Conservation (phyloP, 1,140 invertebrate genomes). For the Plectrocnemia conspersa region DNA sequence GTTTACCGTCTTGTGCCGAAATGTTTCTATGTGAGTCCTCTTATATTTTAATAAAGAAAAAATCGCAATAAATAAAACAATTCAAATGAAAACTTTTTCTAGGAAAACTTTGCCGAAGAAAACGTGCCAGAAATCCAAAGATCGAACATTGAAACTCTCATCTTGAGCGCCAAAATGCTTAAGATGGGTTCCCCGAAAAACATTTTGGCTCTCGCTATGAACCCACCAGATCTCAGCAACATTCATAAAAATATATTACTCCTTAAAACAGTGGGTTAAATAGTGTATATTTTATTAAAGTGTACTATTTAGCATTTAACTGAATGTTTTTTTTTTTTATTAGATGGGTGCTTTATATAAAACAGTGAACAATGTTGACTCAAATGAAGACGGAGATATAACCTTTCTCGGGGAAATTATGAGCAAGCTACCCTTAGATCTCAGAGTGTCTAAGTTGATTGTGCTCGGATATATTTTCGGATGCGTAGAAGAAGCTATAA, state of each 20-base stretch:
- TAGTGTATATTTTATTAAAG: conserved; percentile 10
- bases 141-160: conserved; percentile 74
- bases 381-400: conserved; percentile 76
- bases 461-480: conserved; percentile 84
- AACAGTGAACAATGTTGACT: conserved; percentile 50
- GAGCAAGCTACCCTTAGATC: conserved; percentile 76
- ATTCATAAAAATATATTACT: conserved; percentile 75
- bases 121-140: conserved; percentile 72
- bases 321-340: conserved; percentile 6
- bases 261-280: conserved; percentile 72
- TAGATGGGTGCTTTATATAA: conserved; percentile 64
- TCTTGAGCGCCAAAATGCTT: conserved; percentile 80
- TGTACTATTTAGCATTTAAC: neutral
- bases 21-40: conserved; percentile 62
- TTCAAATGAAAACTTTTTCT: conserved; percentile 22
- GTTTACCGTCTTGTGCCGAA: conserved; percentile 80
- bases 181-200: conserved; percentile 79
- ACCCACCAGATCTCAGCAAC: conserved; percentile 80
- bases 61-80: conserved; percentile 1
- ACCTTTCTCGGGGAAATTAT: conserved; percentile 84
- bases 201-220: conserved; percentile 77
- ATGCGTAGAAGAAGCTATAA: conserved; percentile 76
- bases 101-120: conserved; percentile 53
- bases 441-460: conserved; percentile 78
- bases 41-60: conserved; percentile 26